Percentiles rank a stretch among this genome's conserved stretches.
Conservation (phyloP, 1,140 invertebrate genomes). For the Lasioglossum baleicum region DNA sequence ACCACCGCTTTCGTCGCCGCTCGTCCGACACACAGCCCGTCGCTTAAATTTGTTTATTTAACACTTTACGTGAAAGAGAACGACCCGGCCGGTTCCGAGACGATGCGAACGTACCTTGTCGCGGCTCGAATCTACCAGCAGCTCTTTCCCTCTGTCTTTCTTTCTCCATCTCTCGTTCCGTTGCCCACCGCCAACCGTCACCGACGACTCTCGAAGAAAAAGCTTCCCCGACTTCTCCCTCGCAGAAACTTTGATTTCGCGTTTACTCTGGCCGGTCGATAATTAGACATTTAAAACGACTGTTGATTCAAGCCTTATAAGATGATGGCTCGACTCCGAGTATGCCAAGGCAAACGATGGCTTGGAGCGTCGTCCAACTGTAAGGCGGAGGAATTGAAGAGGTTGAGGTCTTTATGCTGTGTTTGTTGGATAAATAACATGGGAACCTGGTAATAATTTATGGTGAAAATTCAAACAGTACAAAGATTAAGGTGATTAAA, state of each 20-base stretch:
- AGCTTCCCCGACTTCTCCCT: background rate
- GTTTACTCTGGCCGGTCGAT: background rate
- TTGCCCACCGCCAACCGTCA: too few species aligned
- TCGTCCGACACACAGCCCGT: background rate
- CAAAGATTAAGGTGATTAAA: too few species aligned
- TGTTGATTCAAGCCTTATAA: background rate
- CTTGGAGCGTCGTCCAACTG: background rate
- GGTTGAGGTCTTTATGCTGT: too few species aligned
- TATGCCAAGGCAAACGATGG: background rate
- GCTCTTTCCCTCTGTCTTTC: background rate
- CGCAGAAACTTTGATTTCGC: background rate
- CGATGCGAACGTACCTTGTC: conserved; percentile 8
- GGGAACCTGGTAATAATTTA: too few species aligned
- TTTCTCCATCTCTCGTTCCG: background rate
- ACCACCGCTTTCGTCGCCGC: background rate
- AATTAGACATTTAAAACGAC: background rate
- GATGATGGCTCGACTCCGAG: background rate
- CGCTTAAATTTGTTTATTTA: conserved; percentile 57
- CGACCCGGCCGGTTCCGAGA: conserved; percentile 10
- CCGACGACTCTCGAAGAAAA: background rate
- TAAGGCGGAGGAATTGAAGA: too few species aligned
- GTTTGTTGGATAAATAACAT: too few species aligned
- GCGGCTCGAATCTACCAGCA: background rate
- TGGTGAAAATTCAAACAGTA: too few species aligned
- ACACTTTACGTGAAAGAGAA: conserved; percentile 47